Evolutionary conservation across 2,888 invertebrate species (phyloP).

Genomic region (Nephrocerus scutellatus): DNA sequence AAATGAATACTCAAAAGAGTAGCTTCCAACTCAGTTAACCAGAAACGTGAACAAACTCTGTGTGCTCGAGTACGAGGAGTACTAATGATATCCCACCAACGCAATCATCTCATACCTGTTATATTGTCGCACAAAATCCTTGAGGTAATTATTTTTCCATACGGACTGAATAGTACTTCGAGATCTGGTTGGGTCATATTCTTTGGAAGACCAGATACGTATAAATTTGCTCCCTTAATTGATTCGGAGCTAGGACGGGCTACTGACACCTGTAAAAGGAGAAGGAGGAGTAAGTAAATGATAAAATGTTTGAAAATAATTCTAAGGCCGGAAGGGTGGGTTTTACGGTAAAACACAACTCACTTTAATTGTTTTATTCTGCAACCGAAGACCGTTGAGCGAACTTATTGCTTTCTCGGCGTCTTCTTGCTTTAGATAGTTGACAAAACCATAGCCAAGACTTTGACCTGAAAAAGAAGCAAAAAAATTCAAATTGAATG

Average conservation of each 20-base stretch:
- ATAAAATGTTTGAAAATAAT: background rate
- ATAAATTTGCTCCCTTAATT: slow-evolving; percentile 89
- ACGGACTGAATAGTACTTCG: slow-evolving; percentile 74
- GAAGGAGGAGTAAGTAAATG: slow-evolving; percentile 1
- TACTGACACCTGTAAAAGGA: slow-evolving; percentile 55
- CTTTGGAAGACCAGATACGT: slow-evolving; percentile 86
- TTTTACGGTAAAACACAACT: too few species aligned
- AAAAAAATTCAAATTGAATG: slow-evolving; percentile 6
- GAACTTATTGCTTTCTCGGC: slow-evolving; percentile 98
- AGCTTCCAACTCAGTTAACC: too few species aligned
- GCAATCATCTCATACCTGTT: too few species aligned
- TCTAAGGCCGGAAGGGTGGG: background rate
- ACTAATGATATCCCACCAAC: too few species aligned
- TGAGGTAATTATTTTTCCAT: slow-evolving; percentile 77
- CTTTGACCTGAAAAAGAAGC: slow-evolving; percentile 70
- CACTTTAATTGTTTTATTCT: slow-evolving; percentile 99
- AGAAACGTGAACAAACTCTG: too few species aligned
- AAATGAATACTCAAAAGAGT: too few species aligned
- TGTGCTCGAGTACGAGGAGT: too few species aligned
- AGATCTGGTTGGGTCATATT: slow-evolving; percentile 80
- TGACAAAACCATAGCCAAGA: slow-evolving; percentile 99
- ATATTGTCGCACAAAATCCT: slow-evolving; percentile 80
- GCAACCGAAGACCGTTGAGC: slow-evolving; percentile 93
- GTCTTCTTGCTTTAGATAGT: slow-evolving; percentile 95
- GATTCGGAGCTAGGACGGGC: slow-evolving; percentile 90